These are phyloP conservation scores for Acleris sparsana DNA, from an alignment of 2,888 invertebrate genomes.

Conservation along the genomic window DNA sequence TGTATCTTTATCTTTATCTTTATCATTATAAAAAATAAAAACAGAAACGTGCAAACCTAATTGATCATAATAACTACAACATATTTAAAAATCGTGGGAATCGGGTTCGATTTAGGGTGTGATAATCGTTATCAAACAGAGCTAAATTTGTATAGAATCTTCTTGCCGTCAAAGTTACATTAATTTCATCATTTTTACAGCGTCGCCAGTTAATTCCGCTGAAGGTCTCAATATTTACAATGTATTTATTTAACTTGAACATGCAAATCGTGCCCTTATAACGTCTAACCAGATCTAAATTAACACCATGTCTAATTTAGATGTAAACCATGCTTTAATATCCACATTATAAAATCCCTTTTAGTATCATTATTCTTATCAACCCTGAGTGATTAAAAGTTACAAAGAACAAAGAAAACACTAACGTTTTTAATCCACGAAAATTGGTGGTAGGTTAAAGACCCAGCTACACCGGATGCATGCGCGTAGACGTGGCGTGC, in stretches of 20 bases:
- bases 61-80: no score
- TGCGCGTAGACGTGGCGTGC: no score
- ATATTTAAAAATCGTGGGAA: no score
- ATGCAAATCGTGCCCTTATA: conserved; percentile 17
- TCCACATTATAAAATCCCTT: not conserved
- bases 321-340: conserved; percentile 15
- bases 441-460: no score
- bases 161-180: not conserved
- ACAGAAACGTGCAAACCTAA: no score
- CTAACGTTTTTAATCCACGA: conserved; percentile 1
- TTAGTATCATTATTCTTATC: not conserved
- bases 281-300: conserved; percentile 8
- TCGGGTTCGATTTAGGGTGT: no score
- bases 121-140: no score
- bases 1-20: no score
- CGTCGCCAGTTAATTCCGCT: conserved; percentile 61
- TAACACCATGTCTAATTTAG: conserved; percentile 1
- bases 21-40: no score
- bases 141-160: no score
- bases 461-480: no score
- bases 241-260: conserved; percentile 20
- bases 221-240: conserved; percentile 28
- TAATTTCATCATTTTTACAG: conserved; percentile 6
- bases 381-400: not conserved
- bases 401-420: no score